A percentile compares a stretch with the other conserved stretches of the same genome.
These are phyloP conservation scores for Penaeus chinensis DNA, from an alignment of 1,140 invertebrate genomes.

Conservation along the genomic window DNA sequence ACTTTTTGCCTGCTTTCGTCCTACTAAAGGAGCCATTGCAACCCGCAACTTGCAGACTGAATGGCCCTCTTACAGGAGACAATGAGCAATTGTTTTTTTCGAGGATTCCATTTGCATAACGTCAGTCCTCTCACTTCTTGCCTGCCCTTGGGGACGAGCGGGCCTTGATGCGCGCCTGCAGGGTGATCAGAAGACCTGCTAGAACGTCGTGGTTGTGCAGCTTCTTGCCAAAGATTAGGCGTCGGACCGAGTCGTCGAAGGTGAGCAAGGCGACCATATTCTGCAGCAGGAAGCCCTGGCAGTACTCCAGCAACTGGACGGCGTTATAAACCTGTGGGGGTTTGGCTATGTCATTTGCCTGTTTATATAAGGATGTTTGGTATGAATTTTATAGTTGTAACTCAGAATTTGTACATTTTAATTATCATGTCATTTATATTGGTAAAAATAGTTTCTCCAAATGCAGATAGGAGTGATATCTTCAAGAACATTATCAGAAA, in stretches of 20 bases:
- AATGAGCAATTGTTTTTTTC: not conserved
- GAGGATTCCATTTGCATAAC: not conserved
- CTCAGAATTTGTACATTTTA: not conserved
- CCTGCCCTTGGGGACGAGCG: constrained; percentile 62
- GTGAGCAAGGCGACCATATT: constrained; percentile 93
- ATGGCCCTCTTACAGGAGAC: not conserved
- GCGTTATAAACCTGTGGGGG: constrained; percentile 84
- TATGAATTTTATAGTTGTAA: not conserved
- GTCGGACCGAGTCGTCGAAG: constrained; percentile 89
- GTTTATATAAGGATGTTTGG: not conserved
- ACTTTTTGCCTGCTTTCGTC: too few relatives aligned
- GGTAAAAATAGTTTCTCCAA: too few relatives aligned
- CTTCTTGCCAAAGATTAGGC: constrained; percentile 88
- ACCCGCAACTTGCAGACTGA: too few relatives aligned
- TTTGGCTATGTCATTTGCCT: constrained; percentile 1
- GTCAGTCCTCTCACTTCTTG: constrained; percentile 45
- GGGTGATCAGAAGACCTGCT: constrained; percentile 75
- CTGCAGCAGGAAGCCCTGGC: constrained; percentile 89
- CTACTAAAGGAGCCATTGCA: too few relatives aligned
- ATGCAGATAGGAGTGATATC: too few relatives aligned
- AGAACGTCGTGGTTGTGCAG: constrained; percentile 90
- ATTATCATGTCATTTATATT: too few relatives aligned
- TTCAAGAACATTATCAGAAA: too few relatives aligned
- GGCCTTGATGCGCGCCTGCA: constrained; percentile 63
- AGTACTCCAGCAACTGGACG: constrained; percentile 85